Conservation (phyloP, 2,797 vertebrate species). For the Enteromius anoplus region DNA sequence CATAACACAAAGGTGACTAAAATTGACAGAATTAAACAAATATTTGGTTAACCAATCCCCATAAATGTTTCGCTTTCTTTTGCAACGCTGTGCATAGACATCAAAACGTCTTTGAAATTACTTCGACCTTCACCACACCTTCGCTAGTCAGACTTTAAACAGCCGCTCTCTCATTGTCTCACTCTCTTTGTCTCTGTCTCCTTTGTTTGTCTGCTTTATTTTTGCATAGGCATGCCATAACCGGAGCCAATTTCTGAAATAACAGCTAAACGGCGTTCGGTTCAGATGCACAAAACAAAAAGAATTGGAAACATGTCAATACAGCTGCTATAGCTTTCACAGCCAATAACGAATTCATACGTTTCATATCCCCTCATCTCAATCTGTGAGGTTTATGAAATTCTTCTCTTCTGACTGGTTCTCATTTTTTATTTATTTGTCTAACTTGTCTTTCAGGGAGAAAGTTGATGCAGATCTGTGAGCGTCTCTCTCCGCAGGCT, state of each 20-base stretch:
- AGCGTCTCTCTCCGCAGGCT: conserved; percentile 69
- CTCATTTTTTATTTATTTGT: conserved; percentile 41
- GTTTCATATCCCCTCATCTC: conserved; percentile 10
- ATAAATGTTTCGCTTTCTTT: neutral
- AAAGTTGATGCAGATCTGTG: conserved; percentile 60
- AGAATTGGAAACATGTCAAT: conserved; percentile 37
- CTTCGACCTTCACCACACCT: neutral
- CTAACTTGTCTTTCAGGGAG: conserved; percentile 65
- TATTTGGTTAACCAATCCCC: neutral
- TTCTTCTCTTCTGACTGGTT: conserved; percentile 15
- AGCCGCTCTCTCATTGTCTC: neutral
- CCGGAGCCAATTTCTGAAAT: conserved; percentile 16
- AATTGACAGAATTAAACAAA: neutral
- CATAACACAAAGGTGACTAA: neutral
- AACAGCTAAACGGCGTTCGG: conserved; percentile 7
- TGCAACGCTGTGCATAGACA: neutral
- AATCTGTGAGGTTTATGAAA: conserved; percentile 17
- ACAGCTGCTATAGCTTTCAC: conserved; percentile 28
- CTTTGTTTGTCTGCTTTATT: conserved; percentile 17
- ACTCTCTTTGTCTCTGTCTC: conserved; percentile 6
- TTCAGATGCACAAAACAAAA: conserved; percentile 20
- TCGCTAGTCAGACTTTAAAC: neutral
- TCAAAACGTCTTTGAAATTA: conserved; percentile 11
- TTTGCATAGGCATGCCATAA: conserved; percentile 13
- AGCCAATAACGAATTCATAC: conserved; percentile 19